Evolutionary conservation across 1,140 invertebrate species (phyloP).

Genomic region (Drosophila bocqueti): DNA sequence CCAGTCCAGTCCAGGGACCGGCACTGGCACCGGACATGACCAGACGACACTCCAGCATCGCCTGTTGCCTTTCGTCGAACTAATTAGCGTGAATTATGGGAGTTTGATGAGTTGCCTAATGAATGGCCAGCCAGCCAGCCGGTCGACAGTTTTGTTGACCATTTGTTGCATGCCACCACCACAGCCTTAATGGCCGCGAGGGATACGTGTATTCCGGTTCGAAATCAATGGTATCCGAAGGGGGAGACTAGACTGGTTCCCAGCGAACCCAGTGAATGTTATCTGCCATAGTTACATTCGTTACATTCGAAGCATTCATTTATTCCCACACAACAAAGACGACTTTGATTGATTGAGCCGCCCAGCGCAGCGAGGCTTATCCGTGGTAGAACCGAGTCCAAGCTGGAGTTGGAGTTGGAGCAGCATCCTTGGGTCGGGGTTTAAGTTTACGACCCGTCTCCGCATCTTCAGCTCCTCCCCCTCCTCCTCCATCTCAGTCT

Average conservation of each 20-base stretch:
- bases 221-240: slow-evolving; percentile 34
- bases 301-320: slow-evolving; percentile 49
- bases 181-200: slow-evolving; percentile 21
- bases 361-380: slow-evolving; percentile 8
- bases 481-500: slow-evolving; percentile 3
- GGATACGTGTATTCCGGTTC: slow-evolving; percentile 19
- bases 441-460: slow-evolving; percentile 42
- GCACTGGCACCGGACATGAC: slow-evolving; percentile 1
- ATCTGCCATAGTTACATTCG: slow-evolving; percentile 55
- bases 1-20: slow-evolving; percentile 5
- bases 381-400: background rate
- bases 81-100: slow-evolving; percentile 73
- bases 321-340: slow-evolving; percentile 50
- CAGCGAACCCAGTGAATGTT: slow-evolving; percentile 43
- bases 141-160: slow-evolving; percentile 57
- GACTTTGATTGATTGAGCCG: slow-evolving; percentile 77
- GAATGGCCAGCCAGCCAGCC: slow-evolving; percentile 26
- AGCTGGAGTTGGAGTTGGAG: background rate
- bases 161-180: slow-evolving; percentile 44
- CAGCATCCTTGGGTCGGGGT: slow-evolving; percentile 1
- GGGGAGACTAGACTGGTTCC: background rate
- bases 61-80: slow-evolving; percentile 50
- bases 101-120: slow-evolving; percentile 62
- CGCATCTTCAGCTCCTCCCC: background rate
- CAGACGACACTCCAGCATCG: slow-evolving; percentile 8